A percentile compares a stretch with the other conserved stretches of the same genome.
These are phyloP conservation scores for Corvus hawaiiensis DNA, from an alignment of 2,113 vertebrate species.

Conservation along the genomic window DNA sequence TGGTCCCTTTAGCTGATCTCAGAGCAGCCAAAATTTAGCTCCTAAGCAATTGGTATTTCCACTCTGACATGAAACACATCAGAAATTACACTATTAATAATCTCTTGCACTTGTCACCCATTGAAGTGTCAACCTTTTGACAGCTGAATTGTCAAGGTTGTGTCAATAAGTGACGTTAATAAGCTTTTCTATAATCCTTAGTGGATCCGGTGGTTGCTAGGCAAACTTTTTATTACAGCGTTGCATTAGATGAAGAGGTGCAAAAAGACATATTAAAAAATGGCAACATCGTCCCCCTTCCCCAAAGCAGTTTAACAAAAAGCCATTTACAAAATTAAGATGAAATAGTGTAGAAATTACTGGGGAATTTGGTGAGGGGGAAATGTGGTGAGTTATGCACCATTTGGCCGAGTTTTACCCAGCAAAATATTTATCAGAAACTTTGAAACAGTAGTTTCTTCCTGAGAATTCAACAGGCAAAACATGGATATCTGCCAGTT, in stretches of 20 bases:
- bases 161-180: neutral
- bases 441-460: slow-evolving; percentile 5
- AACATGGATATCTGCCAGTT: slow-evolving; percentile 15
- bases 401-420: neutral
- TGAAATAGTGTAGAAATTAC: neutral
- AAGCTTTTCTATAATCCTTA: neutral
- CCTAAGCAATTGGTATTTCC: neutral
- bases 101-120: neutral
- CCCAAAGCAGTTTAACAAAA: neutral
- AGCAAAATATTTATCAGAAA: slow-evolving; percentile 35
- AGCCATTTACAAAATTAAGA: neutral
- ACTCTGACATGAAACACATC: neutral
- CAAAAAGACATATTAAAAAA: neutral
- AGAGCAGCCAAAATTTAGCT: neutral
- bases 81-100: slow-evolving; percentile 4
- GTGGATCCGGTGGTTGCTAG: neutral
- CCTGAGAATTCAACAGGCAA: slow-evolving; percentile 10
- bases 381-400: neutral
- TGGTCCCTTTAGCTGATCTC: neutral
- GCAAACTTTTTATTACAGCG: neutral
- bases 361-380: neutral
- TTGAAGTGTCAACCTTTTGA: slow-evolving; percentile 7
- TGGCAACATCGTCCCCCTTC: neutral
- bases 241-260: neutral
- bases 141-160: neutral